These are phyloP conservation scores for Cacoxenus indagator DNA, from an alignment of 2,888 invertebrate genomes.

Conservation along the genomic window DNA sequence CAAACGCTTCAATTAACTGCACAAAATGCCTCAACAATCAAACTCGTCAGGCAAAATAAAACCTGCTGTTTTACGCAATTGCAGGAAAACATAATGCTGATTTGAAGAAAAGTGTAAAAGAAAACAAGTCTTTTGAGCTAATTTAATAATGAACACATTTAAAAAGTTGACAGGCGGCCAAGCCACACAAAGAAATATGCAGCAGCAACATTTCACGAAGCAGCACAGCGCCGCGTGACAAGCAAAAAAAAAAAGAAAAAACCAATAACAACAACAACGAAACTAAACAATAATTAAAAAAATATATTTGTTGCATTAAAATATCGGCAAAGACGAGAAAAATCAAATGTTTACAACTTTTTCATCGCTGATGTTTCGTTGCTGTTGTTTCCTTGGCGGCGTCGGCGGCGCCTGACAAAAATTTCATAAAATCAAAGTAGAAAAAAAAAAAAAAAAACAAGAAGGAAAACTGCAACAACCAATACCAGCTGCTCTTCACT, in stretches of 20 bases:
- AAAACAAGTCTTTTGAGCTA: conserved; percentile 38
- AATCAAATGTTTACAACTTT: background rate
- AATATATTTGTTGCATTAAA: conserved; percentile 21
- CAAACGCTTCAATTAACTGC: too few relatives aligned
- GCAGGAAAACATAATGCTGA: background rate
- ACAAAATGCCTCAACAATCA: too few relatives aligned
- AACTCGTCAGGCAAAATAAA: too few relatives aligned
- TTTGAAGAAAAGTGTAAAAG: background rate
- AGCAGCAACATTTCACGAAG: conserved; percentile 11
- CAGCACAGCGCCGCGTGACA: background rate
- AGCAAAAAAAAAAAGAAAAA: conserved; percentile 1
- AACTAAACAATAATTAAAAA: too few relatives aligned
- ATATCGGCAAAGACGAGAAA: background rate
- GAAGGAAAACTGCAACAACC: conserved; percentile 27
- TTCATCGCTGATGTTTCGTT: background rate
- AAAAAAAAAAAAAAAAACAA: background rate
- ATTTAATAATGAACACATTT: conserved; percentile 64
- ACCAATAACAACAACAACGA: conserved; percentile 13
- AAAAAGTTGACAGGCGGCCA: conserved; percentile 40
- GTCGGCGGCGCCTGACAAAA: conserved; percentile 17
- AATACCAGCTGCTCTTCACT: conserved; percentile 57
- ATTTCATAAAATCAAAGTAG: too few relatives aligned
- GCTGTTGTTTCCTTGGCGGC: background rate
- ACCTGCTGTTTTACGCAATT: conserved; percentile 10
- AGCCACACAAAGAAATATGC: background rate